Evolutionary conservation across 64 coral and sea anemone species (phyloP).

Genomic region (Orbicella faveolata): DNA sequence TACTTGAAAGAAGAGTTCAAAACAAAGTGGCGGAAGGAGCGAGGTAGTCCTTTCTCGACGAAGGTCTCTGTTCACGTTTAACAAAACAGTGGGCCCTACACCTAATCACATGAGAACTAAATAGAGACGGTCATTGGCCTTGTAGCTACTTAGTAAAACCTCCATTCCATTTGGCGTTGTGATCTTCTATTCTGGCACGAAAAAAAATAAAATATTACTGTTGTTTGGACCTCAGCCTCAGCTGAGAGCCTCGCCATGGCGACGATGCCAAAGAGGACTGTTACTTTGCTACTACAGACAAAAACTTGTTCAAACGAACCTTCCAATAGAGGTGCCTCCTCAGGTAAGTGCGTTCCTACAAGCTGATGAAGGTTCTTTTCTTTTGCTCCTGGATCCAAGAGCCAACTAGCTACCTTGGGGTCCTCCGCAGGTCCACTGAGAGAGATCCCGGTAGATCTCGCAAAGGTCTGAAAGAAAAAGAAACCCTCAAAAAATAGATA

Average conservation of each 20-base stretch:
- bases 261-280: background rate
- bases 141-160: too few species aligned
- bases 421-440: slow-evolving; percentile 70
- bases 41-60: too few species aligned
- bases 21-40: too few species aligned
- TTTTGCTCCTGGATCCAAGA: slow-evolving; percentile 87
- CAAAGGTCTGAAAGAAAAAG: slow-evolving; percentile 44
- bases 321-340: slow-evolving; percentile 65
- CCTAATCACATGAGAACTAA: too few species aligned
- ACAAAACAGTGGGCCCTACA: too few species aligned
- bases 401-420: slow-evolving; percentile 91
- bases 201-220: too few species aligned
- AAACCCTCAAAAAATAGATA: background rate
- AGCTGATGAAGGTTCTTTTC: slow-evolving; percentile 86
- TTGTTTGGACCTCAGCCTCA: too few species aligned
- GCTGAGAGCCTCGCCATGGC: background rate
- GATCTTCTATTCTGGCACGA: too few species aligned
- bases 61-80: too few species aligned
- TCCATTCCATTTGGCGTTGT: too few species aligned
- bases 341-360: slow-evolving; percentile 56
- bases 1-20: too few species aligned
- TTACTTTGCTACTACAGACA: background rate
- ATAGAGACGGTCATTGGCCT: too few species aligned
- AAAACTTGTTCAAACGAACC: slow-evolving; percentile 17
- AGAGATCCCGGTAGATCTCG: slow-evolving; percentile 62